Evolutionary conservation across 1,140 invertebrate species (phyloP), one percentile per base, ranked within the genome.

Genomic region (Euborellia annulipes): DNA sequence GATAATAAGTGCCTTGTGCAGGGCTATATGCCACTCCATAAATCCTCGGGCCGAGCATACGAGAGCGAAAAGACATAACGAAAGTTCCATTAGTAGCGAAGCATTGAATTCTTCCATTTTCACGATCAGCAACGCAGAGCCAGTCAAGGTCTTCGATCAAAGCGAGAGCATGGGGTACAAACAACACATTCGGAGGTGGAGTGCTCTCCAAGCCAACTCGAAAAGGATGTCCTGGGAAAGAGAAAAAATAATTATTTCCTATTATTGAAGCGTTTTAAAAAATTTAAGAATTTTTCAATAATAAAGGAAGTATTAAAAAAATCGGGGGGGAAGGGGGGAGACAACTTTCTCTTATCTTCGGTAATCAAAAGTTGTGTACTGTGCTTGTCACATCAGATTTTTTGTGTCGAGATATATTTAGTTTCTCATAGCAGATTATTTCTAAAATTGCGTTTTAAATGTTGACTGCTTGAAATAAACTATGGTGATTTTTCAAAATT

Each of bases 61-160:
- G 67, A 58, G 66, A 67, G 53, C 70, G 65, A 57, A 73, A 32
- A 27, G 46, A 41, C 42, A 50, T 43, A 40, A 50, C 11, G 48
- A 64, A 61, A 32, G 55, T 46, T 16, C 64, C 63, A 36, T 40
- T 41, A 1, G 69, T 63, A 46, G 67, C 62, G 63, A 83, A 94
- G 61, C 83, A 89, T 45, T 81, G 73, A 30, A 91, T 73, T 52
- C 90, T 71, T n/a, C 83, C 82, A 58, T 91, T 82, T 65, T 96
- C 89, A 52, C 92, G 68, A 65, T 97, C 90, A 1, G 92, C 91
- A 7, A 87, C 83, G 62, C 85, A 92, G 17, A 96, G 54, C 17
- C 79, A 62, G 27, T 78, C 73, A 41, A 73, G 64, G 20, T 84
- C 78, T 53, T 85, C 79, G 0, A 79, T 74, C 13, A 95, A 63